Percentiles rank a stretch among this genome's conserved stretches.
Evolutionary conservation across 2,113 vertebrate genomes (phyloP).

Genomic region (Catharus fuscescens): DNA sequence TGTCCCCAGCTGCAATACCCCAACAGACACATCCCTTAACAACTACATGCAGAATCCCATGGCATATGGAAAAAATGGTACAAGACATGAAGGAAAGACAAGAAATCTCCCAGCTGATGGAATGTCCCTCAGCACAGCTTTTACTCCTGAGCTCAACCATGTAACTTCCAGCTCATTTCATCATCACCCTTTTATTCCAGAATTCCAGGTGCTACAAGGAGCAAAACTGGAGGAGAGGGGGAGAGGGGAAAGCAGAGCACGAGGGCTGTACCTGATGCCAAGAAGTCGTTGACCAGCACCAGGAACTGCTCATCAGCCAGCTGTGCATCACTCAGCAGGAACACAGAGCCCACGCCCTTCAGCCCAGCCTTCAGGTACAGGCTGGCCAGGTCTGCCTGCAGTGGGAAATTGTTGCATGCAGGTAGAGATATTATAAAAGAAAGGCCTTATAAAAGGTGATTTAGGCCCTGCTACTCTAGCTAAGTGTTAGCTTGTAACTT

Average conservation of each 20-base stretch:
- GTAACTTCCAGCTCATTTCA: background rate
- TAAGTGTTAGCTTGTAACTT: too few species aligned
- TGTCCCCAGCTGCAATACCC: background rate
- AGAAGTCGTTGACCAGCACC: constrained; percentile 91
- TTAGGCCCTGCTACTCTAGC: too few species aligned
- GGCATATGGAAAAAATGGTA: background rate
- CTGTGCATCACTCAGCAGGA: constrained; percentile 92
- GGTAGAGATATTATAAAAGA: too few species aligned
- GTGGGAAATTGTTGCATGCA: background rate
- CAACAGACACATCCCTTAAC: background rate
- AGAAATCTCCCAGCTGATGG: background rate
- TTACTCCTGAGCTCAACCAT: background rate
- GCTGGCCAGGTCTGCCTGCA: constrained; percentile 83
- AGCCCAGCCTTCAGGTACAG: constrained; percentile 89
- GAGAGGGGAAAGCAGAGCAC: background rate
- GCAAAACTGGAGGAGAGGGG: background rate
- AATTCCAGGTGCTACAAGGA: background rate
- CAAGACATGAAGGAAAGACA: background rate
- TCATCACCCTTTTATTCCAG: background rate
- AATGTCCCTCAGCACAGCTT: background rate
- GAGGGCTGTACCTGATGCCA: constrained; percentile 86
- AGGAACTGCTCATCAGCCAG: constrained; percentile 92
- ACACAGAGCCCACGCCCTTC: constrained; percentile 87
- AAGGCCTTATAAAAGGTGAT: too few species aligned
- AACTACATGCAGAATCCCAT: background rate